phyloP scores from a whole-genome alignment of 2,888 invertebrate species.

The Apamea sordens region DNA sequence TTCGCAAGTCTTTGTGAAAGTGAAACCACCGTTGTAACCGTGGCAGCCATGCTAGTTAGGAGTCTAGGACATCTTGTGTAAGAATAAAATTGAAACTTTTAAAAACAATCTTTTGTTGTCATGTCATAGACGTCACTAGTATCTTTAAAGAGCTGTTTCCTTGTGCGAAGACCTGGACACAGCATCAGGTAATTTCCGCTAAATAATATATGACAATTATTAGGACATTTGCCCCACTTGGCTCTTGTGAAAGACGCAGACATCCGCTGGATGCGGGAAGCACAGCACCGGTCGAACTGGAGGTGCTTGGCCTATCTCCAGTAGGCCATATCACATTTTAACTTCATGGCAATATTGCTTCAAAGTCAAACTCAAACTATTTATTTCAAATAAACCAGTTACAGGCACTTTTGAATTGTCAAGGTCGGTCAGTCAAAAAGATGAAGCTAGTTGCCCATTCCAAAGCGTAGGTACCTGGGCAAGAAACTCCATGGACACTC shows the following conservation, averaged over 20 bases:
- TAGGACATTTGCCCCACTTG: too few species aligned
- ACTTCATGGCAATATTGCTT: too few species aligned
- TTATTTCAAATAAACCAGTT: too few species aligned
- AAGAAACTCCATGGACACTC: too few species aligned
- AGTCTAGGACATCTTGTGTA: not conserved
- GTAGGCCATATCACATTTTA: not conserved
- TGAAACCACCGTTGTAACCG: slow-evolving; percentile 13
- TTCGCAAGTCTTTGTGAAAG: slow-evolving; percentile 13
- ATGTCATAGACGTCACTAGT: not conserved
- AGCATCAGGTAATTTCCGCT: not conserved
- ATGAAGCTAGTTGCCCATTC: too few species aligned
- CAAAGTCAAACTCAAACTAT: too few species aligned
- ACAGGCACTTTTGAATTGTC: too few species aligned
- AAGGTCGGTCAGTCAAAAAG: too few species aligned
- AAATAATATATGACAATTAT: not conserved
- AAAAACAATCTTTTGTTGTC: not conserved
- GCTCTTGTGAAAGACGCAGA: not conserved
- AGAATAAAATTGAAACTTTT: not conserved
- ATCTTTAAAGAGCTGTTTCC: not conserved
- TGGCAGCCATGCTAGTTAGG: not conserved
- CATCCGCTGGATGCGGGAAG: not conserved
- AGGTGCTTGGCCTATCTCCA: not conserved
- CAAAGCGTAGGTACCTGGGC: too few species aligned
- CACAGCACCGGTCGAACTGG: not conserved
- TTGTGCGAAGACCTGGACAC: too few species aligned